phyloP scores from a whole-genome alignment of 1,140 invertebrate genomes.

The Drosophila baimaii region DNA sequence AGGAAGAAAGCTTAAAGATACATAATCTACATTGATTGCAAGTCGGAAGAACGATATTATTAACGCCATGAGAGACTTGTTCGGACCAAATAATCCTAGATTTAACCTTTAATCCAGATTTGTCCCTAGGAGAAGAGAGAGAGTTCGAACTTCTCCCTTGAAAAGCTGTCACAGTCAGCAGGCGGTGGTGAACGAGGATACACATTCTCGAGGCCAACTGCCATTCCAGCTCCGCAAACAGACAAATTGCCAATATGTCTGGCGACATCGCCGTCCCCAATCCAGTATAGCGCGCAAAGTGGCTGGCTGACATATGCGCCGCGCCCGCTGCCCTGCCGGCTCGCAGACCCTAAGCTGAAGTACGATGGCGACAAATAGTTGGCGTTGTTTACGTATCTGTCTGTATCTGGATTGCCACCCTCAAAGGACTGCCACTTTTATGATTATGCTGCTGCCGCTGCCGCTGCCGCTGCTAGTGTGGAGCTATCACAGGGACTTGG shows the following conservation, averaged over 20 bases:
- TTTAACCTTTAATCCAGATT: neutral
- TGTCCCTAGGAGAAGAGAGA: neutral
- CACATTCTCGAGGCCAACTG: slow-evolving; percentile 22
- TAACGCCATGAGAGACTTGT: neutral
- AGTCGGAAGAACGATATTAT: neutral
- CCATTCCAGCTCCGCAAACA: slow-evolving; percentile 24
- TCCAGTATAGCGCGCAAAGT: slow-evolving; percentile 27
- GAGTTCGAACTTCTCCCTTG: neutral
- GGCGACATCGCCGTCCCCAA: slow-evolving; percentile 49
- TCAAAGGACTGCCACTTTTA: slow-evolving; percentile 31
- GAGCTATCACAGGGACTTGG: neutral
- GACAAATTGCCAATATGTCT: slow-evolving; percentile 66
- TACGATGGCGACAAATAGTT: slow-evolving; percentile 49
- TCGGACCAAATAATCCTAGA: neutral
- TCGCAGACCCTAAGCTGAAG: slow-evolving; percentile 14
- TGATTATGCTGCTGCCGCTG: slow-evolving; percentile 24
- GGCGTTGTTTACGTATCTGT: slow-evolving; percentile 48
- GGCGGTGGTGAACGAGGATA: slow-evolving; percentile 9
- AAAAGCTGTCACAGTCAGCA: slow-evolving; percentile 7
- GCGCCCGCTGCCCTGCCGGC: neutral
- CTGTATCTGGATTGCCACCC: slow-evolving; percentile 39
- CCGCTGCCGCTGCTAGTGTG: neutral
- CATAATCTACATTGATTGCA: neutral
- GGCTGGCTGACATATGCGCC: slow-evolving; percentile 50
- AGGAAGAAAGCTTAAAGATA: neutral